Evolutionary conservation across 1,140 invertebrate genomes (phyloP).

Genomic region (Probaryconus sp.): DNA sequence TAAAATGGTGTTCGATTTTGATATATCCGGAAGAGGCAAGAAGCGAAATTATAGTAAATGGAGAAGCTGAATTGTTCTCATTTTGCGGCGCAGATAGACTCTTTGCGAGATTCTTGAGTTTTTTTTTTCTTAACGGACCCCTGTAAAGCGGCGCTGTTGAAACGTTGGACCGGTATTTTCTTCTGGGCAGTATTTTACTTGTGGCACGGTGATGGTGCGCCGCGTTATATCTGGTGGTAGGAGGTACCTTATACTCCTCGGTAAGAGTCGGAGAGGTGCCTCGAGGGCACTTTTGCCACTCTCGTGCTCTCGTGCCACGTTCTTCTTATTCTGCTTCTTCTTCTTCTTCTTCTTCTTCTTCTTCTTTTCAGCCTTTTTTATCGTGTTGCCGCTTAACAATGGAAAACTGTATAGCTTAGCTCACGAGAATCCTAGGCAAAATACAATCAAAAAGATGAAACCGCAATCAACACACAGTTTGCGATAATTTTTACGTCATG

Average conservation of each 20-base stretch:
- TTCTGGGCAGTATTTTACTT: constrained; percentile 67
- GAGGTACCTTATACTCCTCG: constrained; percentile 60
- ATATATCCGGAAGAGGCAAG: background rate
- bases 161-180: constrained; percentile 71
- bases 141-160: constrained; percentile 64
- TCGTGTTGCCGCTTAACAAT: constrained; percentile 53
- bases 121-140: constrained; percentile 60
- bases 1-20: no score
- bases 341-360: constrained; percentile 19
- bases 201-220: constrained; percentile 59
- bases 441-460: constrained; percentile 42
- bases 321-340: constrained; percentile 49
- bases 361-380: constrained; percentile 24
- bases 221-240: constrained; percentile 60
- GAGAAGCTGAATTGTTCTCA: constrained; percentile 19
- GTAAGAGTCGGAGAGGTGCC: constrained; percentile 65
- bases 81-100: constrained; percentile 7
- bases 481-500: constrained; percentile 36
- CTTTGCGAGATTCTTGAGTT: constrained; percentile 7
- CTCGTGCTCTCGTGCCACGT: constrained; percentile 64
- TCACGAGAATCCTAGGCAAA: constrained; percentile 30
- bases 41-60: constrained; percentile 1
- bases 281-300: constrained; percentile 71
- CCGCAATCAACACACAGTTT: constrained; percentile 35
- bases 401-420: constrained; percentile 51